phyloP scores from a whole-genome alignment of 2,888 invertebrate genomes.

The Pteria penguin region DNA sequence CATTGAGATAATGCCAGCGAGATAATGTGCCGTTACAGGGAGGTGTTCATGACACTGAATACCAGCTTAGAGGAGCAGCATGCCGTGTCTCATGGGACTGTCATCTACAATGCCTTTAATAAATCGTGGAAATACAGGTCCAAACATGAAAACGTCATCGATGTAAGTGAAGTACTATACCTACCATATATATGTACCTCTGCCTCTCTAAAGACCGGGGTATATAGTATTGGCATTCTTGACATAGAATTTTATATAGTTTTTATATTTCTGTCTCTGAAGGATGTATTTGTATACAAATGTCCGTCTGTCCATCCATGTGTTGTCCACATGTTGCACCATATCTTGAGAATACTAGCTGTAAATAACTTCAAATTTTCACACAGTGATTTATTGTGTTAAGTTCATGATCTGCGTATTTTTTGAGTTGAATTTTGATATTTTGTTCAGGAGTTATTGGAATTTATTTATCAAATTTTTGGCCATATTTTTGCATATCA shows the following conservation, averaged over 20 bases:
- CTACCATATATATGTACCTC: background rate
- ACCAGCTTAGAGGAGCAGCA: conserved; percentile 55
- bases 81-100: conserved; percentile 52
- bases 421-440: too few species aligned
- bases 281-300: too few species aligned
- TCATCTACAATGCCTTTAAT: conserved; percentile 54
- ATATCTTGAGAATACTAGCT: too few species aligned
- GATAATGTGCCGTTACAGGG: too few species aligned
- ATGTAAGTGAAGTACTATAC: conserved; percentile 49
- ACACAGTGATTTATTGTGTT: too few species aligned
- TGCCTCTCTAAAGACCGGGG: background rate
- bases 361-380: too few species aligned
- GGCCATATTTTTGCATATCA: too few species aligned
- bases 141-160: conserved; percentile 61
- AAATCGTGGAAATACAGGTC: conserved; percentile 59
- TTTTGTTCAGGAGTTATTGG: too few species aligned
- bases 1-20: too few species aligned
- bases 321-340: background rate
- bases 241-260: background rate
- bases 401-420: too few species aligned
- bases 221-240: background rate
- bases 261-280: background rate
- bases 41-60: conserved; percentile 54
- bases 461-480: too few species aligned
- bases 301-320: background rate